A percentile compares a stretch with the other conserved stretches of the same genome.
Conservation (phyloP, 2,888 invertebrate genomes). For the Spilarctia lutea region DNA sequence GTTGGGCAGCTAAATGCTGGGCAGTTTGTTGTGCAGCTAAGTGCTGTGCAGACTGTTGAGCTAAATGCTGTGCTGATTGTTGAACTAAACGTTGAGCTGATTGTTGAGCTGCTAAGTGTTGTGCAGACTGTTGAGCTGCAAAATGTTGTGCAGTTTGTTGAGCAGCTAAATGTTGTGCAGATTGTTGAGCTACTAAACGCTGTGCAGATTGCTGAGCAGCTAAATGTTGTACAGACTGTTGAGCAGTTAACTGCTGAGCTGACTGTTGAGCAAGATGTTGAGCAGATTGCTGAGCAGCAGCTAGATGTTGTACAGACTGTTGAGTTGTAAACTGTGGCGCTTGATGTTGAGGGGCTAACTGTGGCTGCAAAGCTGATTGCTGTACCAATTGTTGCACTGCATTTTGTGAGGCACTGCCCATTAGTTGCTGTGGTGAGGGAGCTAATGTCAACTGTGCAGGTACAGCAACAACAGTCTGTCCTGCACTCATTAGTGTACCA, state of each 20-base stretch:
- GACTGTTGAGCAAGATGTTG: slow-evolving; percentile 69
- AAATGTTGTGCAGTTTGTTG: slow-evolving; percentile 76
- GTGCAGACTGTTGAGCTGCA: slow-evolving; percentile 77
- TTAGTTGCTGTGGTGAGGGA: slow-evolving; percentile 76
- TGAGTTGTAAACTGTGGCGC: slow-evolving; percentile 75
- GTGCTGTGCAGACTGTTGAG: slow-evolving; percentile 74
- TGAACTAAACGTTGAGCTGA: slow-evolving; percentile 67
- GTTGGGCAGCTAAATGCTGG: slow-evolving; percentile 65
- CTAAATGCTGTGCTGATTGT: slow-evolving; percentile 69
- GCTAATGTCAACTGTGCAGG: slow-evolving; percentile 81
- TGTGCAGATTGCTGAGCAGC: slow-evolving; percentile 70
- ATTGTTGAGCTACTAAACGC: slow-evolving; percentile 68
- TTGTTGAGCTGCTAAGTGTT: slow-evolving; percentile 71
- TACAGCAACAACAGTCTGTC: slow-evolving; percentile 82
- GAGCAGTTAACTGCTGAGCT: slow-evolving; percentile 67
- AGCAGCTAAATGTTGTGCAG: slow-evolving; percentile 67
- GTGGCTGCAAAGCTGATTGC: slow-evolving; percentile 75
- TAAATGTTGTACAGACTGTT: slow-evolving; percentile 63
- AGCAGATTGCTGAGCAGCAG: slow-evolving; percentile 69
- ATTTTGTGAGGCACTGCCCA: slow-evolving; percentile 75
- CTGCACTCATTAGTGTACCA: slow-evolving; percentile 81
- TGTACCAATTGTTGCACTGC: slow-evolving; percentile 81
- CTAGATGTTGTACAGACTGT: slow-evolving; percentile 76
- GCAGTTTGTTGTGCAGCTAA: slow-evolving; percentile 66
- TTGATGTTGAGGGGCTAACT: slow-evolving; percentile 76